Evolutionary conservation across 2,888 invertebrate genomes (phyloP), one percentile per base, ranked within the genome.

Genomic region (Eristalinus aeneus): DNA sequence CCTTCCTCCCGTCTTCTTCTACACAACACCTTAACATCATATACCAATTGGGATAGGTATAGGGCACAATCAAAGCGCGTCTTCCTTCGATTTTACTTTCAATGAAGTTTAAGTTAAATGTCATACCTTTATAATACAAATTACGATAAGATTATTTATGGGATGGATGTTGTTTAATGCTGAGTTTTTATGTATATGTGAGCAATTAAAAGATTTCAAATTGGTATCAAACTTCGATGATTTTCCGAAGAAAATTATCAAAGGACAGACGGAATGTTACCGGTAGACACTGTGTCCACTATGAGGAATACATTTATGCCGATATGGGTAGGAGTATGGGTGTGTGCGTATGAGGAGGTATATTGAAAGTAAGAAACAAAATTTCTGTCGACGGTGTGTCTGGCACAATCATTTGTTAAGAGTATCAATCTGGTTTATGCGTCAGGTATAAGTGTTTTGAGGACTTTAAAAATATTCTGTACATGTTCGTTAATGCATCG

Each of bases 51-150:
- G 67, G 60, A 81, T 76, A 27, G 27, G 27, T 27, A 27, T 27
- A 27, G 27, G 27, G 27, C 5, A 73, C 68, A 68, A 46, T 76
- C 69, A 53, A 76, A 27, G 27, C 27, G 65, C 77, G 65, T 27
- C 63, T 67, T 56, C 69, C 74, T 71, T 78, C 61, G 74, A 82
- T 86, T 86, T 86, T 86, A 87, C 88, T 87, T 88, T 88, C 88
- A 84, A 84, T 88, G 84, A 88, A 73, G 83, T 87, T 83, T 87
- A 74, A 82, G 53, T 78, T 60, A 78, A 84, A 82, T 77, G 87
- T 87, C 76, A 87, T 77, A 56, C 56, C 22, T 56, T 22, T 56
- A 27, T 56, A 9, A 56, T 11, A 53, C 53, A 56, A 11, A 22
- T 56, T 27, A 23, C 2, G 23, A 56, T 11, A 12, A 27, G 23